Percentiles rank a stretch among this genome's conserved stretches.
Conservation (phyloP, 2,888 invertebrate genomes). For the Andrena camellia region DNA sequence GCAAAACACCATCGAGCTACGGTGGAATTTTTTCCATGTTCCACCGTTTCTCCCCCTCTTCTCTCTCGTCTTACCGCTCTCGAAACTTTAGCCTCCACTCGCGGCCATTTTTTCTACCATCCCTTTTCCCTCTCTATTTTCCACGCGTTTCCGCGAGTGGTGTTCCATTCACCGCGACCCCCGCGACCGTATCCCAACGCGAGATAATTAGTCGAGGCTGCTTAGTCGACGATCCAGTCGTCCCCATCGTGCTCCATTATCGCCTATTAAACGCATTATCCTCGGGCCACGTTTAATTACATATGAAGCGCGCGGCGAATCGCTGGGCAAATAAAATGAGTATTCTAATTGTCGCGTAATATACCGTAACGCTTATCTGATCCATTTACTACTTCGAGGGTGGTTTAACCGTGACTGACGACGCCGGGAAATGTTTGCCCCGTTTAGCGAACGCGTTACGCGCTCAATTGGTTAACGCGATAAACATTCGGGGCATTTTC, state of each 20-base stretch:
- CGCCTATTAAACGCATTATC: not conserved
- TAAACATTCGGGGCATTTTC: no score
- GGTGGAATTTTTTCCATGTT: slow-evolving; percentile 26
- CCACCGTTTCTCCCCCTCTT: slow-evolving; percentile 13
- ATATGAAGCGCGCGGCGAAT: not conserved
- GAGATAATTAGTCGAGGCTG: not conserved
- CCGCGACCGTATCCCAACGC: not conserved
- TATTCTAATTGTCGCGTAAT: slow-evolving; percentile 3
- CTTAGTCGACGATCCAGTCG: not conserved
- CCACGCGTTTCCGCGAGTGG: not conserved
- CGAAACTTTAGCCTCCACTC: slow-evolving; percentile 24
- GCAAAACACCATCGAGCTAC: slow-evolving; percentile 19
- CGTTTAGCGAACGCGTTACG: no score
- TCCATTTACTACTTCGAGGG: no score
- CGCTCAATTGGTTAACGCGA: no score
- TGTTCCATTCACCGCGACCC: slow-evolving; percentile 3
- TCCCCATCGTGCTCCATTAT: not conserved
- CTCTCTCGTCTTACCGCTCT: slow-evolving; percentile 26
- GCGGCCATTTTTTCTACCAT: not conserved
- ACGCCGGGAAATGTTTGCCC: not conserved
- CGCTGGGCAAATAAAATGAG: not conserved
- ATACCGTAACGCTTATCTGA: not conserved
- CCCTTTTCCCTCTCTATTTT: not conserved
- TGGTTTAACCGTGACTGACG: not conserved
- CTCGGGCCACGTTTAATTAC: not conserved